Base-by-base conservation (phyloP, 2,113 vertebrate species). In the Symphodus melops region DNA sequence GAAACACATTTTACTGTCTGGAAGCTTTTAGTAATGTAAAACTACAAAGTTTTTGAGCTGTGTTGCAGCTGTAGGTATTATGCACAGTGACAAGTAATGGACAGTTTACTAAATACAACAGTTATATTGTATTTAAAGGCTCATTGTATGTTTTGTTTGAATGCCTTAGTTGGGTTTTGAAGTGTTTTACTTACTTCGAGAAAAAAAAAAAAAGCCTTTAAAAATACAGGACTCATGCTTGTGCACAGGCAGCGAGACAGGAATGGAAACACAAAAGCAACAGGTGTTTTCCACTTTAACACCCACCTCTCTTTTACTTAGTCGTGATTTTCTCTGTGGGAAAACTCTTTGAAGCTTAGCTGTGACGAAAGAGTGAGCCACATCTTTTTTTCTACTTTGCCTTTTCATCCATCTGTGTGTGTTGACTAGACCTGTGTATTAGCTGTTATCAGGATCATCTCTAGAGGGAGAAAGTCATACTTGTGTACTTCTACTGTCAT, bases 281-380 rank as follows among this genome's bases (percentile, higher is more conserved):
- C 82, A 81, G 82, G 77, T 79, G 68, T 61, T 76, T 70, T 23
- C 9, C 37, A 39, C 6, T 28, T 19, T 3, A 3, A 79, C 74
- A 81, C 57, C 62, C 44, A 75, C 42, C 37, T 60, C 55, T 67
- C 19, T 79, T 65, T 86, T 20, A 60, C 65, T 9, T 57, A 64
- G 57, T 79, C 14, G 1, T 42, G 72, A 65, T 69, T 69, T 28
- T 77, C 70, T 57, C 19, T 20, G 48, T n/a, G 48, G 48, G 65
- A 72, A 72, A 41, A 41, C 2, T 41, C 61, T 80, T 57, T 72
- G 60, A 53, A 62, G 59, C 51, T 66, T 46, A 39, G 56, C 36
- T 19, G 55, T 75, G 63, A 89, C 3, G 4, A 68, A 70, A 67
- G 46, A 54, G 37, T 51, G 49, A 58, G 64, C 57, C 68, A 6